These are phyloP conservation scores for Podiceps cristatus DNA, from an alignment of 2,113 vertebrate species.

Conservation along the genomic window DNA sequence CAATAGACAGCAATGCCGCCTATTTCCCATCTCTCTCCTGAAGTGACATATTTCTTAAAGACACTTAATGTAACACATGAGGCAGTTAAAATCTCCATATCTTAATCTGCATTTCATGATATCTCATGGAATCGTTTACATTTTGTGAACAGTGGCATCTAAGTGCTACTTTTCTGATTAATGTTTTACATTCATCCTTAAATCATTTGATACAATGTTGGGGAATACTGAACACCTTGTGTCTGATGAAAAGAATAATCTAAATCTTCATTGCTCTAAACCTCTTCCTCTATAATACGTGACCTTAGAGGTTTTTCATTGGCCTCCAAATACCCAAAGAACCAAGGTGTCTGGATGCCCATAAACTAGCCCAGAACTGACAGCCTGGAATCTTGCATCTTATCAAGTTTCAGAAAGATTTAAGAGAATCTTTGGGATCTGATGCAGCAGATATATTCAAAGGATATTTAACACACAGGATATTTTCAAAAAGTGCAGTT, in stretches of 20 bases:
- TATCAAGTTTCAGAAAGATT: not conserved
- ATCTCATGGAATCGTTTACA: not conserved
- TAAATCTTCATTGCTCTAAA: not conserved
- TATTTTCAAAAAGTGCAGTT: not conserved
- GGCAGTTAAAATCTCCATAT: not conserved
- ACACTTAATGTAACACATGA: not conserved
- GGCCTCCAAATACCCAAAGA: not conserved
- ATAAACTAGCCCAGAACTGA: not conserved
- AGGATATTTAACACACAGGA: not conserved
- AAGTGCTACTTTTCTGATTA: not conserved
- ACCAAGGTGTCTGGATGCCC: not conserved
- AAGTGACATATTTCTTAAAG: not conserved
- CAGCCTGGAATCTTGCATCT: not conserved
- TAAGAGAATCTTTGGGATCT: not conserved
- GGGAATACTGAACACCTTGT: fast-evolving
- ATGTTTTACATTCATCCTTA: not conserved
- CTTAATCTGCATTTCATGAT: not conserved
- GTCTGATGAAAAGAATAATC: not conserved
- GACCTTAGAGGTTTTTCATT: not conserved
- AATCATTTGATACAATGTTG: not conserved
- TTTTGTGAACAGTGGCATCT: not conserved
- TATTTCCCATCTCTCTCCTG: not conserved
- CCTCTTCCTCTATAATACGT: not conserved
- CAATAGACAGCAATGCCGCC: not conserved
- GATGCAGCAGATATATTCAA: not conserved